These are phyloP conservation scores for Actenoides lindsayi DNA, from an alignment of 2,113 vertebrate species.

Conservation along the genomic window DNA sequence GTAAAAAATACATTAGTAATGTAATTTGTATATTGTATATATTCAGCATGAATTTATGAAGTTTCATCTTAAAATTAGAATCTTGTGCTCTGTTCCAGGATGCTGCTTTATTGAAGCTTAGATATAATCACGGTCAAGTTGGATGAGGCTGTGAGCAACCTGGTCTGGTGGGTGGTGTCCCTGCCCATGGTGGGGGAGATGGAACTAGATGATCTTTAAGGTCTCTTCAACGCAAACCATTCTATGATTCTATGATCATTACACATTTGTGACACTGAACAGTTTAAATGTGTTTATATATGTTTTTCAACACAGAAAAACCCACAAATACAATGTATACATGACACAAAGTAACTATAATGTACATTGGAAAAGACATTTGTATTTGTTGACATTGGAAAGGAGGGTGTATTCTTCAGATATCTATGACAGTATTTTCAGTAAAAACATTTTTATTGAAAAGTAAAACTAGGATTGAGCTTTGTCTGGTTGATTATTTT, in stretches of 20 bases:
- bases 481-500: not conserved
- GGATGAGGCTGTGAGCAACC: not conserved
- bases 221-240: not conserved
- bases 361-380: not conserved
- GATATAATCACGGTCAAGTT: not conserved
- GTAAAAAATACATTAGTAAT: not conserved
- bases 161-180: not conserved
- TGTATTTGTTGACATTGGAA: not conserved
- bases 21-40: not conserved
- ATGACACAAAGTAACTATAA: not conserved
- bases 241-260: not conserved
- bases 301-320: not conserved
- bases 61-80: not conserved
- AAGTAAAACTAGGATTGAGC: not conserved
- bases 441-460: not conserved
- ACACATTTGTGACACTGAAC: not conserved
- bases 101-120: not conserved
- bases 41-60: not conserved
- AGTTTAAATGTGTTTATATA: not conserved
- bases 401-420: not conserved
- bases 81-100: not conserved
- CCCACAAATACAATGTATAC: rapidly evolving
- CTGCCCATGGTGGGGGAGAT: no score
- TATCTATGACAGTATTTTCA: not conserved
- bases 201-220: not conserved